Conservation (phyloP, 2,888 invertebrate genomes). For the Timema cristinae region DNA sequence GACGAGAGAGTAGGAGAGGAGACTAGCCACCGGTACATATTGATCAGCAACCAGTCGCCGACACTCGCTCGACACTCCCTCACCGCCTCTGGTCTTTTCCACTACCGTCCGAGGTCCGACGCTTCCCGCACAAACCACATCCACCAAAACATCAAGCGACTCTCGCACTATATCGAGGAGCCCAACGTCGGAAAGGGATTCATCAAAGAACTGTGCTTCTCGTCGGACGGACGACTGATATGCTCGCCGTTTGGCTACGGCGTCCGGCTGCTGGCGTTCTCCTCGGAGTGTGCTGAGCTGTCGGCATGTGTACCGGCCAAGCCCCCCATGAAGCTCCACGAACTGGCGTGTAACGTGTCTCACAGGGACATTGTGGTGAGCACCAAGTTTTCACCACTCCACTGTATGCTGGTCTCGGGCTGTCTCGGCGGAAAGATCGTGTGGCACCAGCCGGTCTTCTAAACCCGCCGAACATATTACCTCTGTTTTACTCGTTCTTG, state of each 20-base stretch:
- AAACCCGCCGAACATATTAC: conserved; percentile 23
- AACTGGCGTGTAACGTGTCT: conserved; percentile 66
- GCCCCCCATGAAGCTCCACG: conserved; percentile 52
- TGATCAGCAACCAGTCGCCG: too few species aligned
- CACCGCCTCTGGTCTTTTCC: too few species aligned
- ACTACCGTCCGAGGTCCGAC: too few species aligned
- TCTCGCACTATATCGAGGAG: conserved; percentile 81
- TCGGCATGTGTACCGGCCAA: conserved; percentile 60
- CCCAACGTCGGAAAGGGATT: conserved; percentile 86
- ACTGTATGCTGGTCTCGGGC: conserved; percentile 84
- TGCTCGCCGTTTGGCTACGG: conserved; percentile 88
- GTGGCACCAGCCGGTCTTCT: conserved; percentile 75
- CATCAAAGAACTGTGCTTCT: conserved; percentile 90
- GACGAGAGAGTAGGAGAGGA: too few species aligned
- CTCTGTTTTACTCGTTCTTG: too few species aligned
- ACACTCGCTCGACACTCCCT: too few species aligned
- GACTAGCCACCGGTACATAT: too few species aligned
- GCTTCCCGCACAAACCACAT: conserved; percentile 43
- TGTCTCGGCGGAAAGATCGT: conserved; percentile 84
- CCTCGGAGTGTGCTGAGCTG: conserved; percentile 71
- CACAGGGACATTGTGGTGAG: conserved; percentile 83
- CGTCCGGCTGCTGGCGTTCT: conserved; percentile 77
- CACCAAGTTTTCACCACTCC: conserved; percentile 83
- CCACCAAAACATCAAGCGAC: conserved; percentile 66
- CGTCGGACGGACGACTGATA: conserved; percentile 82